These are phyloP conservation scores for Bubalus kerabau DNA, from an alignment of 2,113 vertebrate species.

Conservation along the genomic window DNA sequence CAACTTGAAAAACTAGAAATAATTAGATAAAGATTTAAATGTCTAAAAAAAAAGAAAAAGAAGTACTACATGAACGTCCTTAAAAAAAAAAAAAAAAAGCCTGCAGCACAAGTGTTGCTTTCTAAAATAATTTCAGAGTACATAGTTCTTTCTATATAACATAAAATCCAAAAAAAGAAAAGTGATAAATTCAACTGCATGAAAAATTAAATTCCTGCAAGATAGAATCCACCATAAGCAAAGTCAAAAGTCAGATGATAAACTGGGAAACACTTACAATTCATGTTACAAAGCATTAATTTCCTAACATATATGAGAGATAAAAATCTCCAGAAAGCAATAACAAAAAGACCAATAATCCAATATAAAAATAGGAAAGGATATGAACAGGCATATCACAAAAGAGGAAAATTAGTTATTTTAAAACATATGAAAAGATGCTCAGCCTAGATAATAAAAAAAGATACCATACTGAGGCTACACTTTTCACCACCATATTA, in stretches of 20 bases:
- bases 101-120: neutral
- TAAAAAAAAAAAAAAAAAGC: neutral
- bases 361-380: constrained; percentile 8
- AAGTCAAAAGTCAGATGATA: neutral
- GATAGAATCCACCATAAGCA: constrained; percentile 4
- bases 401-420: constrained; percentile 17
- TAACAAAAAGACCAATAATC: neutral
- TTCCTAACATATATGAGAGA: neutral
- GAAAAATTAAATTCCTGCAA: neutral
- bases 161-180: neutral
- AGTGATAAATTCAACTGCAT: neutral
- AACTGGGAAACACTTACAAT: neutral
- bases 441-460: neutral
- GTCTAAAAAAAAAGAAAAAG: neutral
- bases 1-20: neutral
- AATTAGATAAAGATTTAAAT: neutral
- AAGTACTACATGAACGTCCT: neutral
- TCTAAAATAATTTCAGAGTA: neutral
- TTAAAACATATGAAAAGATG: constrained; percentile 16
- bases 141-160: neutral
- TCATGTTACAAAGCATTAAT: neutral
- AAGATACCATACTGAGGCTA: neutral
- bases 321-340: constrained; percentile 20
- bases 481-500: neutral
- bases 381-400: constrained; percentile 17